A percentile compares a stretch with the other conserved stretches of the same genome.
Conservation (phyloP, 2,797 vertebrate species). For the Emydoidea blandingii region DNA sequence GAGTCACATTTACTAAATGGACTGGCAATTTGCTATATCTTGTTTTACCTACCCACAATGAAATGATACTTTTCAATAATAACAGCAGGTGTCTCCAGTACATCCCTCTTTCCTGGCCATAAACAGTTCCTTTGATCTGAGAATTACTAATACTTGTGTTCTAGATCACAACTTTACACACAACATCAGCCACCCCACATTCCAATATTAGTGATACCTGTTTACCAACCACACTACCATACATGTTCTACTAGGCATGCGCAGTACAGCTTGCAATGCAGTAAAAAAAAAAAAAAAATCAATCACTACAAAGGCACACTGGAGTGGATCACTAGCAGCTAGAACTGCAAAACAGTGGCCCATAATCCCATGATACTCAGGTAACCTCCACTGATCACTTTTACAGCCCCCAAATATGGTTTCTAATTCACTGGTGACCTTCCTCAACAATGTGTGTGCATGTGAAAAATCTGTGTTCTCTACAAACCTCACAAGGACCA, state of each 20-base stretch:
- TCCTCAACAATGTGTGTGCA: background rate
- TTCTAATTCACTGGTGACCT: background rate
- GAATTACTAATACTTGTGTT: background rate
- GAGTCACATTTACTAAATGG: background rate
- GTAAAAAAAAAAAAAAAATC: background rate
- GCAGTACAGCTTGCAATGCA: background rate
- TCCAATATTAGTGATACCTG: background rate
- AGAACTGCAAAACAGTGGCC: background rate
- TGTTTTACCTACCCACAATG: background rate
- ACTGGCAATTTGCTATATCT: background rate
- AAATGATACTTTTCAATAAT: background rate
- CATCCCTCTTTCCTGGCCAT: background rate
- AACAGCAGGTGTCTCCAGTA: rapidly evolving
- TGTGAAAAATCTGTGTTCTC: background rate
- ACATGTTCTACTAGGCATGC: background rate
- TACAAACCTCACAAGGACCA: background rate
- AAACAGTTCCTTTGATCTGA: background rate
- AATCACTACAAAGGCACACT: background rate
- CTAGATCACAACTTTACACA: constrained; percentile 3
- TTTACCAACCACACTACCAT: background rate
- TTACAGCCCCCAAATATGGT: background rate
- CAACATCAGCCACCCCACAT: background rate
- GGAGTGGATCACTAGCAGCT: background rate
- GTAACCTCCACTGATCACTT: background rate
- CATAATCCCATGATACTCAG: background rate